Conservation (phyloP, 2,113 vertebrate species). For the Dipodomys ordii region DNA sequence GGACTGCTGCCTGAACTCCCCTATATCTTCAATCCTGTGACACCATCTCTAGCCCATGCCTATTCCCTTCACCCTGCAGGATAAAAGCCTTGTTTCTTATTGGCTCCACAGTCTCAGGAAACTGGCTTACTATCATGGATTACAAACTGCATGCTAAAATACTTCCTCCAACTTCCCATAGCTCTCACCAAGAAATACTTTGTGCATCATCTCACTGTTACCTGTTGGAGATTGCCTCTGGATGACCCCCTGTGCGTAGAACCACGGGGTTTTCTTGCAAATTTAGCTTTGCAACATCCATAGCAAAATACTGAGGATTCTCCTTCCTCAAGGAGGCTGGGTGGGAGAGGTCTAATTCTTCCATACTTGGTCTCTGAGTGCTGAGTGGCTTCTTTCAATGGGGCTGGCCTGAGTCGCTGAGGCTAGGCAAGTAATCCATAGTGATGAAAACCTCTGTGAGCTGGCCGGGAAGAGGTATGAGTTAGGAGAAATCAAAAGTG, state of each 20-base stretch:
- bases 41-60: too few species aligned
- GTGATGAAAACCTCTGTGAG: not conserved
- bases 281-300: not conserved
- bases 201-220: not conserved
- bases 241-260: not conserved
- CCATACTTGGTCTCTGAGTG: not conserved
- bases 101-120: not conserved
- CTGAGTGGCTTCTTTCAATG: not conserved
- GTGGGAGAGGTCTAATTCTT: not conserved
- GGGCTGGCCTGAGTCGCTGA: not conserved
- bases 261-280: not conserved
- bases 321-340: not conserved
- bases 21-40: too few species aligned
- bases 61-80: not conserved
- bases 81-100: not conserved
- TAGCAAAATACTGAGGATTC: not conserved
- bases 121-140: not conserved
- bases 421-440: not conserved
- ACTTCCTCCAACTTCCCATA: not conserved
- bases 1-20: too few species aligned
- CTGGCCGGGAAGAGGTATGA: not conserved
- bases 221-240: not conserved
- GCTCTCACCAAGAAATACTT: not conserved
- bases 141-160: not conserved
- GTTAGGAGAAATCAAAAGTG: not conserved